phyloP scores from a whole-genome alignment of 2,113 vertebrate species.

The Odocoileus hemionus region DNA sequence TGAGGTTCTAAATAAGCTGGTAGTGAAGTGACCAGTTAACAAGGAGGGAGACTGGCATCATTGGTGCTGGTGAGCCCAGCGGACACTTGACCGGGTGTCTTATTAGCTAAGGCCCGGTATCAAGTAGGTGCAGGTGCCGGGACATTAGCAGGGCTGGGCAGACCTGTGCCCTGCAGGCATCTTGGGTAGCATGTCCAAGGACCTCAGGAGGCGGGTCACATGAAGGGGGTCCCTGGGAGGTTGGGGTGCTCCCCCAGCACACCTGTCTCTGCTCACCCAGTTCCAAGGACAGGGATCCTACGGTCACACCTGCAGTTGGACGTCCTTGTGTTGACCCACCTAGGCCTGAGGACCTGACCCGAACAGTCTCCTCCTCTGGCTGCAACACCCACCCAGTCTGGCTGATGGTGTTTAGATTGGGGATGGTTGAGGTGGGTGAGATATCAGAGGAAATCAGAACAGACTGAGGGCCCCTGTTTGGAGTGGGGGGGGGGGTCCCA shows the following conservation, averaged over 20 bases:
- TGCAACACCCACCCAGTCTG: too few species aligned
- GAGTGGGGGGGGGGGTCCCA: background rate
- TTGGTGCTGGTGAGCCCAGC: accelerated
- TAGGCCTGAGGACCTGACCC: background rate
- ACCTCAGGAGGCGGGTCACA: background rate
- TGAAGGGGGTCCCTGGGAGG: background rate
- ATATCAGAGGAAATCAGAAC: background rate
- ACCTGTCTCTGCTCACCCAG: background rate
- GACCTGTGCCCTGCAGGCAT: background rate
- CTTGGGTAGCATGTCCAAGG: background rate
- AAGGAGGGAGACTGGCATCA: background rate
- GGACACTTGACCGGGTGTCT: accelerated
- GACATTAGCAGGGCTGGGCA: background rate
- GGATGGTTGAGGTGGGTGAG: accelerated
- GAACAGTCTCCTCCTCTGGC: accelerated
- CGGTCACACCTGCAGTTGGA: background rate
- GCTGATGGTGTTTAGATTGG: accelerated
- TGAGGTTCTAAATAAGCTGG: accelerated
- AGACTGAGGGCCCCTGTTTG: background rate
- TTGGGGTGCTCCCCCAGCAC: too few species aligned
- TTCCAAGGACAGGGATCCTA: accelerated
- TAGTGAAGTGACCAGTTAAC: background rate
- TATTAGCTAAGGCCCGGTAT: background rate
- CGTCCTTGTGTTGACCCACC: background rate
- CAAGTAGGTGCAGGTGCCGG: background rate